Conservation (phyloP, 2,888 invertebrate species). For the Lypha dubia region DNA sequence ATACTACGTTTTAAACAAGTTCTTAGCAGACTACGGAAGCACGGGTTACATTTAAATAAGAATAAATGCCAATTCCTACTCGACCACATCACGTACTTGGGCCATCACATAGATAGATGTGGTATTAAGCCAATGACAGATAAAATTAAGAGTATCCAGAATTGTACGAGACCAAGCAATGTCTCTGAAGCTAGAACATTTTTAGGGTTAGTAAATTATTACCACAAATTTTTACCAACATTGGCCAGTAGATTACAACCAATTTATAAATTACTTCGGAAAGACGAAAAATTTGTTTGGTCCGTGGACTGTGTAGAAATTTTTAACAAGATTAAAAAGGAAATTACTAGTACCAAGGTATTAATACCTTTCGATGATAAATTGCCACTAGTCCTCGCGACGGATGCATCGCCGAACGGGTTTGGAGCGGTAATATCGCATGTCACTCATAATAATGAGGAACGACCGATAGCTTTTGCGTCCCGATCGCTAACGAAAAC, state of each 20-base stretch:
- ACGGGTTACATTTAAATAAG: no score
- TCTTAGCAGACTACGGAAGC: no score
- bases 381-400: no score
- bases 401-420: no score
- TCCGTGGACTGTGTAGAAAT: conserved; percentile 11
- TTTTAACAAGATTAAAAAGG: conserved; percentile 18
- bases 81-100: conserved; percentile 35
- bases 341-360: conserved; percentile 24
- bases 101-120: conserved; percentile 26
- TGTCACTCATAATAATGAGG: no score
- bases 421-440: no score
- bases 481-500: no score
- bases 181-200: no score
- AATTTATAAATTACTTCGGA: no score
- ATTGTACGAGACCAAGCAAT: conserved; percentile 47
- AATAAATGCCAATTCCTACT: no score
- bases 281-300: neutral
- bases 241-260: neutral
- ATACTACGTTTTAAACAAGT: neutral
- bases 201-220: conserved; percentile 31
- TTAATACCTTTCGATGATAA: no score
- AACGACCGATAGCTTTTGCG: no score
- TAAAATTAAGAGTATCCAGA: conserved; percentile 54
- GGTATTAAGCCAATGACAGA: conserved; percentile 47
- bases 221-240: conserved; percentile 22